Conservation (phyloP, 2,888 invertebrate genomes). For the Seira musarum region DNA sequence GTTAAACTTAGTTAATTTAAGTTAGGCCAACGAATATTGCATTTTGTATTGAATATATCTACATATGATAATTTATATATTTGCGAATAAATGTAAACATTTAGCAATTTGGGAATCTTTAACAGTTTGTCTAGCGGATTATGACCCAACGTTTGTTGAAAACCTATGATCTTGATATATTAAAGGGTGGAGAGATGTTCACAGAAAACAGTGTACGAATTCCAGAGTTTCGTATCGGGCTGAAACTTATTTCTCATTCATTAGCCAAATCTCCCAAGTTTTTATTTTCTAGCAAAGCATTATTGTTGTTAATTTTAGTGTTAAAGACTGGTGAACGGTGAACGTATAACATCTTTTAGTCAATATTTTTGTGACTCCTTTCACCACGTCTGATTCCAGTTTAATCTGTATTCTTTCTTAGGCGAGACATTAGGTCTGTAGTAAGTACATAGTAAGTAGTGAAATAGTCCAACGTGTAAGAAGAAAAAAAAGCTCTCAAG, state of each 20-base stretch:
- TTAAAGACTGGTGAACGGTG: background rate
- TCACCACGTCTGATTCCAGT: conserved; percentile 33
- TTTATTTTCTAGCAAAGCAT: background rate
- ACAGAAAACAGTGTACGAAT: background rate
- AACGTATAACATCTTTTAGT: background rate
- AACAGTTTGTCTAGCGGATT: too few relatives aligned
- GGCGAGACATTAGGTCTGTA: background rate
- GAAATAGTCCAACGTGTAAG: conserved; percentile 2
- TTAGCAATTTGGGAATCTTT: too few relatives aligned
- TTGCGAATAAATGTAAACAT: background rate
- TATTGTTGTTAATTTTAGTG: background rate
- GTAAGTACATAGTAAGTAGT: background rate
- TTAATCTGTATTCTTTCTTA: conserved; percentile 27
- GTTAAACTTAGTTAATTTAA: background rate
- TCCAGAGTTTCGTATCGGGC: background rate
- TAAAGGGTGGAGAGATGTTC: background rate
- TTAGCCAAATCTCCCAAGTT: background rate
- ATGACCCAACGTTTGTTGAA: too few relatives aligned
- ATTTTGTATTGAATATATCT: background rate
- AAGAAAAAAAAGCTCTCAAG: conserved; percentile 38
- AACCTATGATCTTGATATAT: too few relatives aligned
- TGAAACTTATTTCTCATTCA: conserved; percentile 2
- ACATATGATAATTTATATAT: background rate
- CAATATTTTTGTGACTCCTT: background rate
- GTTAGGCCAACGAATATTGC: background rate